Base-by-base conservation (phyloP, 2,888 invertebrate species). In the Polyommatus iphigenia region DNA sequence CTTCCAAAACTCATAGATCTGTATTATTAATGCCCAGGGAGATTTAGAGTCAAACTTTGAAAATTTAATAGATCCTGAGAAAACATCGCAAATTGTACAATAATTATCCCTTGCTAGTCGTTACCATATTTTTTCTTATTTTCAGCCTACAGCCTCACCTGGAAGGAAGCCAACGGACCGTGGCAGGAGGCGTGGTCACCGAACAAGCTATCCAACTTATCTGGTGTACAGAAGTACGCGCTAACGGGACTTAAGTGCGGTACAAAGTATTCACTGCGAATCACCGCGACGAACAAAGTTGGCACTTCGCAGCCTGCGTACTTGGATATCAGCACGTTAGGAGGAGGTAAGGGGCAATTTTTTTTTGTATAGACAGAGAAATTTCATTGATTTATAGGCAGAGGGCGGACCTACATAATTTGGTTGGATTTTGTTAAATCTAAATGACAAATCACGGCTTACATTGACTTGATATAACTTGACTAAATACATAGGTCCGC, bases 251-350 rank as follows among this genome's bases (percentile, higher is more conserved):
- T 98, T 18, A 96, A 96, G 84, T 98, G 98, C 87, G 98, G 98
- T 24, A 97, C 97, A 13, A 95, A 96, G 81, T 98, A 98, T 86
- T 96, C 97, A 79, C 95, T 98, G 80, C 96, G 97, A 86, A 95
- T 98, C 84, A 96, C 97, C 0, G 97, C 98, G 0, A 96, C 96
- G 77, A 98, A 98, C 90, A 95, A 95, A 83, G 97, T 98, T 5
- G 98, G 98, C 4, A 96, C 96, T 71, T 98, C 98, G 15, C 96
- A 96, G 82, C 96, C 97, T 0, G 94, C 95, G 3, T 92, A 96
- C 80, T 90, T 95, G 79, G 95, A 96, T 71, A 93, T 95, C 79
- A 96, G 95, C 85, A 94, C 94, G 75, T 92, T 96, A 36, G 96
- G 96, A 2, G 93, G 94, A 86, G 95, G 96, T 87, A 87, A 90